Base-by-base conservation (phyloP, 2,113 vertebrate species). In the Thalassarche chlororhynchos region DNA sequence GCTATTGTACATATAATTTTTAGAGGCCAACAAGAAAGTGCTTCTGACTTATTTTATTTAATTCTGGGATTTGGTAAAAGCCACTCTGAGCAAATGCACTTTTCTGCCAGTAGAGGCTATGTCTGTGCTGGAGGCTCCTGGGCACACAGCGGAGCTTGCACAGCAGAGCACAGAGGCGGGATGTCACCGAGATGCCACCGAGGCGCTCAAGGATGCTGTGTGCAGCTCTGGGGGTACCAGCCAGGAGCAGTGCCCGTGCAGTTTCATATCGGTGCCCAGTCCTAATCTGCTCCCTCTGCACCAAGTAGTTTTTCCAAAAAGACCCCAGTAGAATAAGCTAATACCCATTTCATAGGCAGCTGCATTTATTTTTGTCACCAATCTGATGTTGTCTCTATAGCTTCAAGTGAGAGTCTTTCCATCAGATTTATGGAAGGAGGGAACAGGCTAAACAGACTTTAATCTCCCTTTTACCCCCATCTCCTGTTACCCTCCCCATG, bases 151-250 rank as follows among this genome's bases (percentile, higher is more conserved):
- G 3, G 14, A 46, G 52, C 38, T 36, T 7, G 19, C 13, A 21
- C n/a, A 34, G 84, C 84, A 10, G 23, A 46, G 49, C 7, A 0
- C 40, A 21, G 71, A 12, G 61, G 17, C 3, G 0, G 26, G 3
- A 77, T 26, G 79, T 29, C 68, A 60, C 57, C 12, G 3, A 14
- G n/a, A 10, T 29, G 57, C 16, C 61, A 65, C 31, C 8, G 11
- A 79, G 61, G 31, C 4, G 3, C 20, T 29, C 0, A 0, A 7
- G 7, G 72, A 10, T 51, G 65, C 84, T 77, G 40, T 0, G 2
- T 17, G 61, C 15, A 24, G 32, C 79, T 70, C 62, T 29, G 49
- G 9, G 32, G 38, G 4, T 60, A 8, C 23, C 54, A 15, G 15
- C 38, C 82, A 28, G 52, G 10, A 52, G 36, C 38, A 52, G 54